phyloP scores from a whole-genome alignment of 2,113 vertebrate species.

The Vanacampus margaritifer region DNA sequence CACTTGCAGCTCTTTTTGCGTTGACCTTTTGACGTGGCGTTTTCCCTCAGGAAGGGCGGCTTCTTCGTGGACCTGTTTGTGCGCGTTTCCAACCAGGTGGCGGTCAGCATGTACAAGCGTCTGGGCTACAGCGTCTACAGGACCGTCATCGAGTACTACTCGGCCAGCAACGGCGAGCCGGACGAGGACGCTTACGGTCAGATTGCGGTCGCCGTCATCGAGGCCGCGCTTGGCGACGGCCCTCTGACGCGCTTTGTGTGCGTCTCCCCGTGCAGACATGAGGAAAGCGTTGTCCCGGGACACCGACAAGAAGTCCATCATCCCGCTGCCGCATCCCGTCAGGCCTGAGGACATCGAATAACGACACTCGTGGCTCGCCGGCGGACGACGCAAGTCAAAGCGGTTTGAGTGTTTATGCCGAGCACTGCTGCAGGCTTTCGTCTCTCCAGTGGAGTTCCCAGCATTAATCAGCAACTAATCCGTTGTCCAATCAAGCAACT shows the following conservation, averaged over 20 bases:
- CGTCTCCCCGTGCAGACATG: slow-evolving; percentile 78
- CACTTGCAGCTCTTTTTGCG: not conserved
- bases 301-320: slow-evolving; percentile 91
- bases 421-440: too few relatives aligned
- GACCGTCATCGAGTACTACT: slow-evolving; percentile 94
- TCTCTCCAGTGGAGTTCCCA: too few relatives aligned
- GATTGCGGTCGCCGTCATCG: slow-evolving; percentile 10
- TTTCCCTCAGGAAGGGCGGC: slow-evolving; percentile 82
- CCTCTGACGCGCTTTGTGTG: too few relatives aligned
- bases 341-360: slow-evolving; percentile 96
- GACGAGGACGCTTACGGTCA: slow-evolving; percentile 94
- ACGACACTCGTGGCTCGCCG: slow-evolving; percentile 73
- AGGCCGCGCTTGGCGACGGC: too few relatives aligned
- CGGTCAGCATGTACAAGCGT: slow-evolving; percentile 96
- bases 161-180: slow-evolving; percentile 91
- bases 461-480: too few relatives aligned
- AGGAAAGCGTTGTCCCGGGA: slow-evolving; percentile 94
- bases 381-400: slow-evolving; percentile 1
- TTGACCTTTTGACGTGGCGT: too few relatives aligned
- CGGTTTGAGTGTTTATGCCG: not conserved
- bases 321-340: slow-evolving; percentile 92
- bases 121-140: slow-evolving; percentile 94
- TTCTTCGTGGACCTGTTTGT: slow-evolving; percentile 97
- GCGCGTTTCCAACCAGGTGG: slow-evolving; percentile 94
- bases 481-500: too few relatives aligned